Base-by-base conservation (phyloP, 2,888 invertebrate genomes). In the Drosophila monieri region DNA sequence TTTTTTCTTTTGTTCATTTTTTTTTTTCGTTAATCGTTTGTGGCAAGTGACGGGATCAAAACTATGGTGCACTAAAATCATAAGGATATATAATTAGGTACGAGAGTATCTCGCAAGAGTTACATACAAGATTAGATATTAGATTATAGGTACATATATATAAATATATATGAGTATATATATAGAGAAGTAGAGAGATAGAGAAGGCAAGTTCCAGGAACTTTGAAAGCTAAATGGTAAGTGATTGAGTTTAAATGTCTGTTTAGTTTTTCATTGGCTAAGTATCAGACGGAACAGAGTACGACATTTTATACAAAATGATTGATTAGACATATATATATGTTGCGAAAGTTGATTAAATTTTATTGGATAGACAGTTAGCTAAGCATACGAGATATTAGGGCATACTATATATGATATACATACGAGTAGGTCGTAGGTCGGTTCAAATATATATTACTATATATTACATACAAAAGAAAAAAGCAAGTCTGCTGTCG, bases 401-500 rank as follows among this genome's bases (percentile, higher is more conserved):
- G 39, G 39, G 60, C 60, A 67, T 64, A 51, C 62, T 47, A 21
- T 44, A 21, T 44, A 21, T n/a, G 46, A 59, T 71, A 68, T 51
- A 64, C 54, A 64, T 65, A 73, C 65, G 66, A 64, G 65, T 55
- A 35, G 39, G 62, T 35, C 46, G 65, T 55, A 35, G 39, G 62
- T 35, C 46, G 48, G 39, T 64, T 64, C 54, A 55, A 48, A 62
- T 53, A 55, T 48, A 53, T 53, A 39, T 23, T n/a, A 37, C n/a
- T 77, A 76, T 35, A 35, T 35, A n/a, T 76, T 41, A 81, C 66
- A 80, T 85, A 80, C 88, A 80, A 80, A 80, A 87, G 85, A 83
- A 88, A 81, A 81, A 81, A 81, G 84, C 88, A 81, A 88, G 88
- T 88, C 71, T 85, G 73, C 78, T 76, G 64, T 32, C 14, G 30